Conservation (phyloP, 2,888 invertebrate species). For the Syritta pipiens region DNA sequence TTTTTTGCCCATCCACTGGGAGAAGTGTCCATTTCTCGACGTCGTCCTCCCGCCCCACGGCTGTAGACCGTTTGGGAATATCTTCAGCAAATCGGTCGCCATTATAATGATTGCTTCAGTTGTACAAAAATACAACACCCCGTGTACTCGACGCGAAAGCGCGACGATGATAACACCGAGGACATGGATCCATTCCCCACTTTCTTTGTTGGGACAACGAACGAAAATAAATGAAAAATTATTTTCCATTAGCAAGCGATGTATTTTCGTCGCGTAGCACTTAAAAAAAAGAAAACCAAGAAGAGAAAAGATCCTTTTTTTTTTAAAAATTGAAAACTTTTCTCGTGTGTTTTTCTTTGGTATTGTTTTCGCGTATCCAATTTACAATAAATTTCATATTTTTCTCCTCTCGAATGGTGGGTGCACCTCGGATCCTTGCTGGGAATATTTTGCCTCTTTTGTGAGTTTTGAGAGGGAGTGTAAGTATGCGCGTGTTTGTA, state of each 20-base stretch:
- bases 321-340: too few species aligned
- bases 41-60: neutral
- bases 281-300: neutral
- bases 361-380: conserved; percentile 31
- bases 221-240: conserved; percentile 43
- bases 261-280: conserved; percentile 38
- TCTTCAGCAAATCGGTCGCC: conserved; percentile 55
- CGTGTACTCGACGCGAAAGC: neutral
- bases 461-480: neutral
- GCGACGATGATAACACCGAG: neutral
- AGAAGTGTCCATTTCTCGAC: conserved; percentile 28
- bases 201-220: neutral
- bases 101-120: conserved; percentile 61
- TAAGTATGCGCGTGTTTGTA: neutral
- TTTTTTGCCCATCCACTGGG: neutral
- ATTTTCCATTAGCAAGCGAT: conserved; percentile 57
- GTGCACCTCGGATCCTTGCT: neutral
- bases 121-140: conserved; percentile 12
- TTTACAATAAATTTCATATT: conserved; percentile 39
- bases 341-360: neutral
- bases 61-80: conserved; percentile 37
- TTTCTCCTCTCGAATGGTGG: neutral
- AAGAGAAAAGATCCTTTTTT: too few species aligned
- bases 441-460: neutral
- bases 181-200: neutral